Conservation (phyloP, 2,888 invertebrate species). For the Drepanosiphum platanoidis region DNA sequence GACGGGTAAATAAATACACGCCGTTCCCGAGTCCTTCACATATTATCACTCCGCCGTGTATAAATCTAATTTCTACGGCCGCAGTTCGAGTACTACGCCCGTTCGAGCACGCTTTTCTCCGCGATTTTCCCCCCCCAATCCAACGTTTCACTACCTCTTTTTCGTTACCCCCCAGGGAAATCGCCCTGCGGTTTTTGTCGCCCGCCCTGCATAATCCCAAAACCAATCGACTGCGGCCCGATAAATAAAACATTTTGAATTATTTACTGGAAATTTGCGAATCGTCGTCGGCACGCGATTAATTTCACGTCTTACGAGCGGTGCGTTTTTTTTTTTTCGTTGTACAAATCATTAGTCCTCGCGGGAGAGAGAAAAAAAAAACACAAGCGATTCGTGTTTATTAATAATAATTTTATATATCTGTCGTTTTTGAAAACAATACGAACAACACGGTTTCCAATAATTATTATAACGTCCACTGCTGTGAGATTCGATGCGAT, state of each 20-base stretch:
- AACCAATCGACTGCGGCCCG: neutral
- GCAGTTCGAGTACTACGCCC: neutral
- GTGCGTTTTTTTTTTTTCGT: no score
- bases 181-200: neutral
- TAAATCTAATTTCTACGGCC: neutral
- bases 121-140: neutral
- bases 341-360: no score
- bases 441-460: no score
- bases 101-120: neutral
- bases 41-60: neutral
- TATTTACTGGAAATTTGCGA: neutral
- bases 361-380: no score
- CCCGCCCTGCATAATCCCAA: neutral
- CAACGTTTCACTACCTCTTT: neutral
- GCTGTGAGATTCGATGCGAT: no score
- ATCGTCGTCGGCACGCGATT: neutral
- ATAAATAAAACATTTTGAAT: neutral
- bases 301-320: neutral
- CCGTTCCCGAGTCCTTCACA: neutral
- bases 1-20: slow-evolving; percentile 47
- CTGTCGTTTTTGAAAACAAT: no score
- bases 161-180: neutral
- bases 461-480: no score
- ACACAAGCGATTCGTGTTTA: no score
- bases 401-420: no score